Conservation (phyloP, 2,888 invertebrate genomes). For the Callosobruchus maculatus region DNA sequence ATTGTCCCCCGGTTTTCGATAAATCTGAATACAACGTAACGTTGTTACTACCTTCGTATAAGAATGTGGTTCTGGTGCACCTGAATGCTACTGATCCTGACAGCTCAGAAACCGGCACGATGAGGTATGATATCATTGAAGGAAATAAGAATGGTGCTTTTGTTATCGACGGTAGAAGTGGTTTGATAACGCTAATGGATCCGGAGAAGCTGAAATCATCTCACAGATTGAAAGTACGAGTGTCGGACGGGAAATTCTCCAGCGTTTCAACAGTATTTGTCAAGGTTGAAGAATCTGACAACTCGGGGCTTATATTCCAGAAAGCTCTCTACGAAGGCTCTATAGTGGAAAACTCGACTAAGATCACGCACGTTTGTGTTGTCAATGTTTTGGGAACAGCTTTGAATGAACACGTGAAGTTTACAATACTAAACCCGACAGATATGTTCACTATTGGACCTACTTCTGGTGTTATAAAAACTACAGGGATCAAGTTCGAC, state of each 20-base stretch:
- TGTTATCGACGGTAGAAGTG: slow-evolving; percentile 63
- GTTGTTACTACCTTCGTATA: slow-evolving; percentile 77
- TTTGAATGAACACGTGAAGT: slow-evolving; percentile 83
- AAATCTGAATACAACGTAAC: slow-evolving; percentile 69
- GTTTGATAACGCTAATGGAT: slow-evolving; percentile 63
- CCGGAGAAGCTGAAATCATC: slow-evolving; percentile 59
- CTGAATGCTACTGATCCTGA: slow-evolving; percentile 77
- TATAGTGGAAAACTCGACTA: slow-evolving; percentile 82
- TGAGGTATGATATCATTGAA: slow-evolving; percentile 74
- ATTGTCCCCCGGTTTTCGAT: slow-evolving; percentile 81
- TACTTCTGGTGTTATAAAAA: slow-evolving; percentile 88
- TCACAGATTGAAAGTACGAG: slow-evolving; percentile 74
- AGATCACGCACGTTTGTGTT: slow-evolving; percentile 74
- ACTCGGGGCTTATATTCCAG: slow-evolving; percentile 79
- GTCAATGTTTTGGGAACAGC: slow-evolving; percentile 85
- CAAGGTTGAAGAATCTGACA: slow-evolving; percentile 63
- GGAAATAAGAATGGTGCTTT: slow-evolving; percentile 73
- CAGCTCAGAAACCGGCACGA: slow-evolving; percentile 38
- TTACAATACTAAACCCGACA: slow-evolving; percentile 81
- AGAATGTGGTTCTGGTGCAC: slow-evolving; percentile 68
- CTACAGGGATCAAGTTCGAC: slow-evolving; percentile 81
- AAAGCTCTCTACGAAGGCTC: slow-evolving; percentile 75
- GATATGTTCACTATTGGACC: slow-evolving; percentile 80
- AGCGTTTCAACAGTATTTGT: slow-evolving; percentile 68
- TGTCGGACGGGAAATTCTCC: slow-evolving; percentile 81